Base-by-base conservation (phyloP, 2,888 invertebrate species). In the Quadroppia sp. region DNA sequence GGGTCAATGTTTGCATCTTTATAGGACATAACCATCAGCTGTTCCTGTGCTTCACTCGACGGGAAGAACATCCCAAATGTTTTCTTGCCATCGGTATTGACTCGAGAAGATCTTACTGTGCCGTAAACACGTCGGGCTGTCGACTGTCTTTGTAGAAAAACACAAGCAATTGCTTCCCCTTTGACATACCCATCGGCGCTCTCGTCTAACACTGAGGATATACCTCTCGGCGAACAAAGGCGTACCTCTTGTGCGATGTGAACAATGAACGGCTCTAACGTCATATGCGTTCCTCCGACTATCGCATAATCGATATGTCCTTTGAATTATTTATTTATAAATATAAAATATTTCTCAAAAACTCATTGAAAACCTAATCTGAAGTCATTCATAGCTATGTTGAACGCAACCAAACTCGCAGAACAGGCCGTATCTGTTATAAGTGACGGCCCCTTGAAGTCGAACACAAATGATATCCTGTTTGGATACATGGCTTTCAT, bases 351-450 rank as follows among this genome's bases (percentile, higher is more conserved):
- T 9, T 7, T 7, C 9, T 7, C 4, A 36, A 4, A 36, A 36
- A 9, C 6, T 72, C 85, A 80, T n/a, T 85, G 85, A n/a, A 84
- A 81, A 56, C 56, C 95, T 61, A 87, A 84, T 78, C 89, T 87
- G 80, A 96, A 92, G 48, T 93, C 90, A 7, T 85, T 83, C 73
- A 89, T 86, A 4, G 93, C 94, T 61, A 92, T 91, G 81, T 95
- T 89, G 81, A 98, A 84, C 23, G 95, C 97, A 81, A 91, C 88
- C 82, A 96, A 84, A 77, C 94, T 92, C 80, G 96, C 96, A 0
- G 97, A 97, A 83, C 98, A 99, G 9, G 98, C 98, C 1, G 98
- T 97, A 84, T 99, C 98, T 64, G 97, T 85, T 45, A 94, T 90
- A 83, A 90, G 95, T 82, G 96, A 96, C 20, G 73, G 75, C 82